Percentiles rank a stretch among this genome's conserved stretches.
Evolutionary conservation across 2,797 vertebrate genomes (phyloP).

Genomic region (Natrix natrix): DNA sequence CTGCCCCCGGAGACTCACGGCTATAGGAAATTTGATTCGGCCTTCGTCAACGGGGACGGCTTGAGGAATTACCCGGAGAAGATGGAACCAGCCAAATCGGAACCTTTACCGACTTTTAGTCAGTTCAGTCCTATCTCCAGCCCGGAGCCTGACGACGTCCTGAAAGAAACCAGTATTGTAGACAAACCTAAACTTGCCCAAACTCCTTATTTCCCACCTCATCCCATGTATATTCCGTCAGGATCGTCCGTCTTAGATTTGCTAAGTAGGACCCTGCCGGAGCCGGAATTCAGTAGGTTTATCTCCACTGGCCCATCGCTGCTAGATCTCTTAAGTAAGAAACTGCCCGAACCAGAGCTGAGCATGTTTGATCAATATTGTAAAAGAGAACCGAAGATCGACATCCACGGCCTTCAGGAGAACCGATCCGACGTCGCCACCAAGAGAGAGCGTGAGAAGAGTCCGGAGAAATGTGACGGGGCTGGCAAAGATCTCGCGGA

Average conservation of each 20-base stretch:
- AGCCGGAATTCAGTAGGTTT: constrained; percentile 79
- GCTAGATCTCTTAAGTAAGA: constrained; percentile 72
- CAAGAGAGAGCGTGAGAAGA: constrained; percentile 62
- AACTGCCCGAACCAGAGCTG: constrained; percentile 73
- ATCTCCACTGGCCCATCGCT: constrained; percentile 72
- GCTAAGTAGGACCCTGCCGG: constrained; percentile 70
- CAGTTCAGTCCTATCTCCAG: constrained; percentile 92
- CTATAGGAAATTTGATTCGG: constrained; percentile 82
- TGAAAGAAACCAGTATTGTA: constrained; percentile 73
- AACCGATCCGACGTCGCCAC: constrained; percentile 54
- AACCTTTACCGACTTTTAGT: constrained; percentile 80
- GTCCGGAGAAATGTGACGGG: constrained; percentile 56
- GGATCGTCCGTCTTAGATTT: constrained; percentile 76
- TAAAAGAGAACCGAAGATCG: constrained; percentile 77
- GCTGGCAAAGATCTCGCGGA: constrained; percentile 67
- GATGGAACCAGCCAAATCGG: constrained; percentile 75
- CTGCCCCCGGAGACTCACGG: constrained; percentile 71
- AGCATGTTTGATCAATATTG: constrained; percentile 83
- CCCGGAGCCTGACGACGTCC: constrained; percentile 82
- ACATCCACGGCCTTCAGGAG: constrained; percentile 61
- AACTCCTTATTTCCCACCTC: constrained; percentile 76
- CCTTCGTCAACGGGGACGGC: constrained; percentile 85
- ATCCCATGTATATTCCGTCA: constrained; percentile 71
- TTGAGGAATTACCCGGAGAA: constrained; percentile 77
- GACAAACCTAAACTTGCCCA: constrained; percentile 76